phyloP scores from a whole-genome alignment of 2,888 invertebrate species.

The Pseudococcus jackbeardsleyi region DNA sequence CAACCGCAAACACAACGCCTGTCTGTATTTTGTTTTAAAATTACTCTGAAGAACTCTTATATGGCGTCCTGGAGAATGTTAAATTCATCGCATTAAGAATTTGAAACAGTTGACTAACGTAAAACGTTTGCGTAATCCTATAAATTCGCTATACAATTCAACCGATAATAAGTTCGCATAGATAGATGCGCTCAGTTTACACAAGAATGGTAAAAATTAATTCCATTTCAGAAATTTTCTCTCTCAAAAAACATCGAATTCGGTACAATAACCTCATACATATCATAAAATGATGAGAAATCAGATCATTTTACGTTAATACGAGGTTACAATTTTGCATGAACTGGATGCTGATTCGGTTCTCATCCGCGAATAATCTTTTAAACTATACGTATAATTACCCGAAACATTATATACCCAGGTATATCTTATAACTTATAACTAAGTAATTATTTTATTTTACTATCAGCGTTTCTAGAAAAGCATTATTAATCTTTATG shows the following conservation, averaged over 20 bases:
- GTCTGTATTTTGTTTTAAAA: slow-evolving; percentile 65
- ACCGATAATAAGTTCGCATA: slow-evolving; percentile 35
- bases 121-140: slow-evolving; percentile 38
- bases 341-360: not conserved
- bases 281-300: not conserved
- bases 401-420: not conserved
- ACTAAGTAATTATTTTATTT: slow-evolving; percentile 11
- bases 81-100: slow-evolving; percentile 63
- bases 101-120: slow-evolving; percentile 58
- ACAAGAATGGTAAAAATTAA: not conserved
- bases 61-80: slow-evolving; percentile 61
- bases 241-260: not conserved
- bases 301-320: not conserved
- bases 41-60: slow-evolving; percentile 61
- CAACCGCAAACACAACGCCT: slow-evolving; percentile 64
- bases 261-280: not conserved
- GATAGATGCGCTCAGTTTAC: not conserved
- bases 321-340: too few relatives aligned
- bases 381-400: not conserved
- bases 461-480: not conserved
- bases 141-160: slow-evolving; percentile 2
- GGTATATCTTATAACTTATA: not conserved
- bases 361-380: not conserved
- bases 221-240: not conserved
- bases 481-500: slow-evolving; percentile 6